These are phyloP conservation scores for Sebastes fasciatus DNA, from an alignment of 2,113 vertebrate genomes.

Conservation along the genomic window DNA sequence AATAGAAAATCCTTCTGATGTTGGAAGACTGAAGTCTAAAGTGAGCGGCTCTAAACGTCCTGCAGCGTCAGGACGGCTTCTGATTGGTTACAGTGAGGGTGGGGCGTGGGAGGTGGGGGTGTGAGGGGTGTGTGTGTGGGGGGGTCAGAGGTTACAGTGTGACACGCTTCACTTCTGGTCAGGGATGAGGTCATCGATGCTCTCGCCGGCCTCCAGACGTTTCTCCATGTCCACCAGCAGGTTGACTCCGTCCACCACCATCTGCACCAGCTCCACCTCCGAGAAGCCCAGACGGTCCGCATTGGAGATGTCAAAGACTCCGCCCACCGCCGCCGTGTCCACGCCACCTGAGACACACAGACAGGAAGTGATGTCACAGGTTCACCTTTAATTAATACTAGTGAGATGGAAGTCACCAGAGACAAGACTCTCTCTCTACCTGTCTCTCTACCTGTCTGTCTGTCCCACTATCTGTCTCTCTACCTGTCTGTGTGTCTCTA, in stretches of 20 bases:
- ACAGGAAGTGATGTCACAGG: slow-evolving; percentile 5
- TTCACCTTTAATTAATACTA: neutral
- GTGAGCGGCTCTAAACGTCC: slow-evolving; percentile 59
- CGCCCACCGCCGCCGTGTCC: slow-evolving; percentile 95
- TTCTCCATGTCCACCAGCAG: slow-evolving; percentile 95
- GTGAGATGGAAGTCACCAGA: too few species aligned
- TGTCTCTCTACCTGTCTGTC: too few species aligned
- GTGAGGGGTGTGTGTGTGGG: too few species aligned
- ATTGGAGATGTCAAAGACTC: slow-evolving; percentile 95
- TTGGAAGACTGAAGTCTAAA: slow-evolving; percentile 67
- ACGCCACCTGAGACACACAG: slow-evolving; percentile 87
- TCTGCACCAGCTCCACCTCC: slow-evolving; percentile 96
- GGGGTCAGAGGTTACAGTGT: slow-evolving; percentile 19
- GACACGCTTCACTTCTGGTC: slow-evolving; percentile 91
- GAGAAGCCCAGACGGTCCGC: slow-evolving; percentile 96
- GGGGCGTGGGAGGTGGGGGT: neutral
- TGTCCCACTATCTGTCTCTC: too few species aligned
- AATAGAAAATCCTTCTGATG: slow-evolving; percentile 60
- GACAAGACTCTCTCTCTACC: too few species aligned
- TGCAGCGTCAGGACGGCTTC: slow-evolving; percentile 42
- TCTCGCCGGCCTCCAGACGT: slow-evolving; percentile 89
- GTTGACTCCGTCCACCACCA: slow-evolving; percentile 97
- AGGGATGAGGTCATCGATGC: slow-evolving; percentile 92
- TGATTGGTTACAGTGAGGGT: slow-evolving; percentile 55
- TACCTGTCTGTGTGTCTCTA: too few species aligned